Evolutionary conservation across 2,888 invertebrate genomes (phyloP).

Genomic region (Agrochola macilenta): DNA sequence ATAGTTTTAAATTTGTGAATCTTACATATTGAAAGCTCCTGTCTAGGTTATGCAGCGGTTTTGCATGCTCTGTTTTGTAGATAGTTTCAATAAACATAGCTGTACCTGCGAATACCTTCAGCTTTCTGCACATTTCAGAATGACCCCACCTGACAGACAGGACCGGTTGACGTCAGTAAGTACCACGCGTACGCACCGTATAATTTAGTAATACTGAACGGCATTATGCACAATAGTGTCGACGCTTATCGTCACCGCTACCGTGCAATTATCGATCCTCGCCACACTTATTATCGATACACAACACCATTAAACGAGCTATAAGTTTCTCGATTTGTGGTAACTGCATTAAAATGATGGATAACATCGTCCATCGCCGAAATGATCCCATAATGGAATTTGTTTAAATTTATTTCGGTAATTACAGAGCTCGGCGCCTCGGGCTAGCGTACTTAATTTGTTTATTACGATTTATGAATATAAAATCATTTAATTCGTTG

Average conservation of each 20-base stretch:
- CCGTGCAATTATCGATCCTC: conserved; percentile 85
- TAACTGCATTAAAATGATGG: conserved; percentile 83
- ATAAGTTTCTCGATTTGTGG: conserved; percentile 81
- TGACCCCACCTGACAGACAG: conserved; percentile 49
- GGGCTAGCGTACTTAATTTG: conserved; percentile 74
- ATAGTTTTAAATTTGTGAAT: background rate
- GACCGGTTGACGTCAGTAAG: conserved; percentile 72
- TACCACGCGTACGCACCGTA: conserved; percentile 70
- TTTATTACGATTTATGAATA: conserved; percentile 79
- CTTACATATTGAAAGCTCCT: background rate
- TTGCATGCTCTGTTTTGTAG: background rate
- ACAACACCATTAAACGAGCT: conserved; percentile 75
- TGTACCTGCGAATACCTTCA: background rate
- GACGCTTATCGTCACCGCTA: conserved; percentile 83
- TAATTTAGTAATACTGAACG: conserved; percentile 86
- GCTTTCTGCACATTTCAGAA: conserved; percentile 40
- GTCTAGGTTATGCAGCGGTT: background rate
- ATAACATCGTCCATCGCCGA: conserved; percentile 77
- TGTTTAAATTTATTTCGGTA: conserved; percentile 80
- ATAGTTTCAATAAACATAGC: background rate
- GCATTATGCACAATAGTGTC: conserved; percentile 87
- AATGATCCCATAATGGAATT: conserved; percentile 76
- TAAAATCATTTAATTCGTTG: conserved; percentile 73
- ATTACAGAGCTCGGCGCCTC: conserved; percentile 72
- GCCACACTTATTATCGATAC: conserved; percentile 79